A percentile compares a stretch with the other conserved stretches of the same genome.
Conservation (phyloP, 2,888 invertebrate species). For the Acronicta alni region DNA sequence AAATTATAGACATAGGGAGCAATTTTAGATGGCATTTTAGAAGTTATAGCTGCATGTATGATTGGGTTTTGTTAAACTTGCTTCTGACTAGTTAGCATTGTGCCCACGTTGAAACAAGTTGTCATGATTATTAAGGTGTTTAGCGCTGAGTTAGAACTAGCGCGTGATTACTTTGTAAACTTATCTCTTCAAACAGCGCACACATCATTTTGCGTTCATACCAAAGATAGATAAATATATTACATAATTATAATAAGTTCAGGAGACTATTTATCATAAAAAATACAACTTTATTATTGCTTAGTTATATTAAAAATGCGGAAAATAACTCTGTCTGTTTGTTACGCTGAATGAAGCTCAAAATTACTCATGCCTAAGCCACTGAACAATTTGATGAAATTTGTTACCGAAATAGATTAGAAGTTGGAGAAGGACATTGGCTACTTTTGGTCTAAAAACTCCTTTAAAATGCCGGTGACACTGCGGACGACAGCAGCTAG, state of each 20-base stretch:
- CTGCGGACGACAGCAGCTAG: no score
- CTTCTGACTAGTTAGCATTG: constrained; percentile 85
- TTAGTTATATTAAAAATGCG: no score
- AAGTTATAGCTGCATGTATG: constrained; percentile 50
- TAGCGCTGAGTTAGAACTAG: constrained; percentile 69
- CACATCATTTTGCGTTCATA: constrained; percentile 27
- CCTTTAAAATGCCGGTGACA: no score
- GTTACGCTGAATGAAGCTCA: no score
- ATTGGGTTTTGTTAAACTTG: constrained; percentile 73
- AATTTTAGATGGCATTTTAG: constrained; percentile 31
- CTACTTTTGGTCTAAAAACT: no score
- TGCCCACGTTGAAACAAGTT: constrained; percentile 84
- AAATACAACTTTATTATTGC: background rate
- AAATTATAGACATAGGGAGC: constrained; percentile 42
- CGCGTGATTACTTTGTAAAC: constrained; percentile 59
- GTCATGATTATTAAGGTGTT: constrained; percentile 87
- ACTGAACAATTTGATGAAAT: no score
- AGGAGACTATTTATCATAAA: background rate
- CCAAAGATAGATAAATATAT: constrained; percentile 14
- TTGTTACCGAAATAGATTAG: no score
- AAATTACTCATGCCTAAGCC: no score
- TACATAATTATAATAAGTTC: background rate
- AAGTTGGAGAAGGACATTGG: no score
- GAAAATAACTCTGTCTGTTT: no score
- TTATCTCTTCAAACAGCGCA: constrained; percentile 46